phyloP scores from a whole-genome alignment of 2,888 invertebrate genomes.

The Disparrhopalites patrizii region DNA sequence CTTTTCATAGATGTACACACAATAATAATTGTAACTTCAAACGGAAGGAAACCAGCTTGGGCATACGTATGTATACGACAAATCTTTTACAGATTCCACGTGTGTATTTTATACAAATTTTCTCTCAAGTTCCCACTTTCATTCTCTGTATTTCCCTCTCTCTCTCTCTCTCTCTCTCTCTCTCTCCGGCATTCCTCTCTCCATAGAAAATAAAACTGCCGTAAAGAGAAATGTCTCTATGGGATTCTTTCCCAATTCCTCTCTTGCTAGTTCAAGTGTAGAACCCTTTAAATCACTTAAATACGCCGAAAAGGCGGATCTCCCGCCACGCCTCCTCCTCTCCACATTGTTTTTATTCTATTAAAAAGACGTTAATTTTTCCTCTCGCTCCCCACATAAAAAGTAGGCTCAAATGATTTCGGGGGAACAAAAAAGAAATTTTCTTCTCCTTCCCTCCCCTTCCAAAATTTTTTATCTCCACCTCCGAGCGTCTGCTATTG shows the following conservation, averaged over 20 bases:
- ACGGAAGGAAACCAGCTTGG: no score
- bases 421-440: not conserved
- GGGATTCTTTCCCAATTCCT: no score
- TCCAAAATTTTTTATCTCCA: not conserved
- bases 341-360: constrained; percentile 1
- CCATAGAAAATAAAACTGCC: no score
- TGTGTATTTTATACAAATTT: no score
- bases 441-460: no score
- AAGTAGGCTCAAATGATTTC: not conserved
- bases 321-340: constrained; percentile 3
- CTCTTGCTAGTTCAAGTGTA: no score
- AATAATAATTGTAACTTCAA: no score
- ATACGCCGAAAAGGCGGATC: constrained; percentile 8
- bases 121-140: not conserved
- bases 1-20: no score
- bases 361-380: constrained; percentile 17
- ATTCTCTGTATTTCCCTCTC: not conserved
- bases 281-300: not conserved
- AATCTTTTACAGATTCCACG: no score
- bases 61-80: no score
- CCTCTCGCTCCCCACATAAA: not conserved
- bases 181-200: no score
- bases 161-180: not conserved
- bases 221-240: no score
- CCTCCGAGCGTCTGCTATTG: not conserved